Evolutionary conservation across 2,113 vertebrate genomes (phyloP).

Genomic region (Montifringilla adamsi): DNA sequence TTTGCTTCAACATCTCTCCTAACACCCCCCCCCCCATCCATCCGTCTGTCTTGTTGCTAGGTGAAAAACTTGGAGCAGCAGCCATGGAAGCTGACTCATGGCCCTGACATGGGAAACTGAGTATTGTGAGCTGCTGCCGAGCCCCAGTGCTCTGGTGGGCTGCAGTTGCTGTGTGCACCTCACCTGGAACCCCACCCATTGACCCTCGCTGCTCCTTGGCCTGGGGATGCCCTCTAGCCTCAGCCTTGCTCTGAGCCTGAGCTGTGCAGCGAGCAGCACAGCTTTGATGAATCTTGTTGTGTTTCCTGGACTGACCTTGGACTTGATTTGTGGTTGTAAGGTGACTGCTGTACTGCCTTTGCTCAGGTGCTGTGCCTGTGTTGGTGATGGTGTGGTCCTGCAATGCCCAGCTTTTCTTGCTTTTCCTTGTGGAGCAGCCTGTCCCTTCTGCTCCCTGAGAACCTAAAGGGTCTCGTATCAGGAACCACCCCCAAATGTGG

Average conservation of each 20-base stretch:
- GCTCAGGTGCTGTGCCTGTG: background rate
- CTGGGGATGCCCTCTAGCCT: background rate
- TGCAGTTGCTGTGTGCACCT: background rate
- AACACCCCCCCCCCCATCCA: background rate
- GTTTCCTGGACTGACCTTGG: background rate
- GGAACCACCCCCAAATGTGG: background rate
- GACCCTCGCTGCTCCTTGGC: background rate
- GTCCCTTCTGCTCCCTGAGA: background rate
- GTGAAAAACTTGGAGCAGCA: conserved; percentile 52
- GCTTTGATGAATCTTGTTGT: background rate
- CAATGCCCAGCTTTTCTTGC: background rate
- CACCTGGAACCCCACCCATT: background rate
- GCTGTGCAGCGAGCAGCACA: background rate
- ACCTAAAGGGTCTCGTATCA: background rate
- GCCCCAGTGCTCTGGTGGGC: background rate
- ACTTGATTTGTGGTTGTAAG: background rate
- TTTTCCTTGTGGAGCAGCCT: background rate
- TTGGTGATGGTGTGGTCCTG: background rate
- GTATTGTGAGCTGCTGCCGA: background rate
- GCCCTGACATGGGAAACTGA: background rate
- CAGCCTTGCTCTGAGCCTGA: background rate
- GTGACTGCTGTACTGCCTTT: background rate
- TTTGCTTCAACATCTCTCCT: background rate
- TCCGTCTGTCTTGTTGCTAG: conserved; percentile 55
- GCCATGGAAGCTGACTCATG: conserved; percentile 45